Evolutionary conservation across 2,797 vertebrate genomes (phyloP).

Genomic region (Gadopsis bispinosus): DNA sequence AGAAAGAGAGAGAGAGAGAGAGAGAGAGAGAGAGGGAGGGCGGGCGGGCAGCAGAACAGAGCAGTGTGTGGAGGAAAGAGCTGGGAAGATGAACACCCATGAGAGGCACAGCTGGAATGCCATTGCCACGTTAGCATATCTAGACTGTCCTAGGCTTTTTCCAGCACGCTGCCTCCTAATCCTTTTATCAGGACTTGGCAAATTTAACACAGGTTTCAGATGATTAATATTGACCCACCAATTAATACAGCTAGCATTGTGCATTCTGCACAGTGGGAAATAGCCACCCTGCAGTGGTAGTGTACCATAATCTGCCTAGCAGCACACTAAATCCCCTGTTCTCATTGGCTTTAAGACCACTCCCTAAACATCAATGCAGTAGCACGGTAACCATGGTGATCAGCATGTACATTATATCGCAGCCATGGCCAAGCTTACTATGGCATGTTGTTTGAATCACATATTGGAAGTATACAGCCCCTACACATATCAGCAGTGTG

Average conservation of each 20-base stretch:
- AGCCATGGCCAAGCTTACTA: slow-evolving; percentile 16
- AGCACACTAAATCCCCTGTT: slow-evolving; percentile 58
- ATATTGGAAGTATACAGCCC: not conserved
- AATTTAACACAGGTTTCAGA: slow-evolving; percentile 26
- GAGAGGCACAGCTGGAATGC: slow-evolving; percentile 12
- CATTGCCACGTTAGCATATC: not conserved
- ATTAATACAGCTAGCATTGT: slow-evolving; percentile 30
- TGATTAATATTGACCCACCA: slow-evolving; percentile 10
- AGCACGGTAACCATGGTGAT: slow-evolving; percentile 71
- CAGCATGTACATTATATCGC: slow-evolving; percentile 45
- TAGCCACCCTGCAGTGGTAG: slow-evolving; percentile 17
- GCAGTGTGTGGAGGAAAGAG: not conserved
- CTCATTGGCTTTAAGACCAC: slow-evolving; percentile 68
- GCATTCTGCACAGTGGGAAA: slow-evolving; percentile 32
- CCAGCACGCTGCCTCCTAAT: not conserved
- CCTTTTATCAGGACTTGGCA: not conserved
- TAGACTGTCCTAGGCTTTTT: slow-evolving; percentile 6
- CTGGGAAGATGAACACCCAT: not conserved
- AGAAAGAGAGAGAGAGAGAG: too few relatives aligned
- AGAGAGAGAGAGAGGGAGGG: slow-evolving; percentile 20
- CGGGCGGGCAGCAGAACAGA: not conserved
- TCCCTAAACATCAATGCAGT: slow-evolving; percentile 65
- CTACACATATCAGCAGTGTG: not conserved
- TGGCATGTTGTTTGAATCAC: slow-evolving; percentile 20
- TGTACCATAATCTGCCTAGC: slow-evolving; percentile 74